Evolutionary conservation across 2,113 vertebrate genomes (phyloP), one percentile per base, ranked within the genome.

Genomic region (Leptobrachium ailaonicum): DNA sequence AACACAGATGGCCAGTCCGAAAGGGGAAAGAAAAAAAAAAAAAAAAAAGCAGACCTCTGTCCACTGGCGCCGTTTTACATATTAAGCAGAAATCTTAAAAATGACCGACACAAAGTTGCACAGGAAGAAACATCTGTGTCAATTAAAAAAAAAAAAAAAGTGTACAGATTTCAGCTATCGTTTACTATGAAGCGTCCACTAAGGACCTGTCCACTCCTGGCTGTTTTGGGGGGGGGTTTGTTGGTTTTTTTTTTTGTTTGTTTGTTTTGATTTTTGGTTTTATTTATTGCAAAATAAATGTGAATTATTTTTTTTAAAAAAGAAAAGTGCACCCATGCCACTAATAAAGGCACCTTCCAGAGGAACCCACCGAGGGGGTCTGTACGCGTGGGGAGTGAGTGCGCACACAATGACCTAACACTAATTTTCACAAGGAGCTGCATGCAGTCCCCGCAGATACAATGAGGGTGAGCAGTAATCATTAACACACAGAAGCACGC

Each of bases 341-440:
- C 77, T 41, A 45, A 74, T 41, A 2, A 6, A 43, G 71, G 20
- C 62, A 32, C 4, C 6, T 45, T 56, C 45, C 66, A 54, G 13
- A 44, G 62, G 60, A 58, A 71, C 43, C 62, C 50, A 12, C 2
- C 9, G 50, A 73, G 62, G 20, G 64, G 64, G 72, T 62, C 50
- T 60, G 64, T 60, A 64, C 66, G 72, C 79, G 54, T 68, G 78
- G 63, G 67, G 50, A 68, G 63, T 80, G 63, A 63, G 71, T 75
- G 79, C 44, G 75, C 79, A 70, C 79, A 81, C 79, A 75, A 81
- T 81, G 79, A 81, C 79, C 79, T 81, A 75, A 81, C 79, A 81
- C 79, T 81, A 68, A 81, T 81, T 81, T 81, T 75, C 79, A 74
- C 79, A 81, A 75, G 79, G 56, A 53, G 41, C 79, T 75, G 79